Evolutionary conservation across 2,797 vertebrate genomes (phyloP).

Genomic region (Pseudocheirus occidentalis): DNA sequence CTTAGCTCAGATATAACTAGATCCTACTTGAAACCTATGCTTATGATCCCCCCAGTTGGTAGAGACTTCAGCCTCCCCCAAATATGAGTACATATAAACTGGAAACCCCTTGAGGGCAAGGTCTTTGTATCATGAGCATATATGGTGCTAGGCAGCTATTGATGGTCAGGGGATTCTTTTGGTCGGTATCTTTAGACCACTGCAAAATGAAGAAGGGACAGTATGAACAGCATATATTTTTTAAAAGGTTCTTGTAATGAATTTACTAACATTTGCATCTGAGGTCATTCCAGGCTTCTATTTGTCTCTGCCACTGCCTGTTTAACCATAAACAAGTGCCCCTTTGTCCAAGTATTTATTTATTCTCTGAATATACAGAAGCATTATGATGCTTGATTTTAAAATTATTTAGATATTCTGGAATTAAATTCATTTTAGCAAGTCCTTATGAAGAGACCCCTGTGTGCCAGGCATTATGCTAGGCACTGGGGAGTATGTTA

Average conservation of each 20-base stretch:
- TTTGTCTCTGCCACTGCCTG: background rate
- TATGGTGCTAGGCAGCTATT: background rate
- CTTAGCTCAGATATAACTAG: background rate
- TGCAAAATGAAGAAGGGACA: background rate
- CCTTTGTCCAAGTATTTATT: background rate
- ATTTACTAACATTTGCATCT: background rate
- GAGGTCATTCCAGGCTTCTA: background rate
- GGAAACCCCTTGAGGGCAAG: background rate
- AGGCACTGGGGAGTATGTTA: background rate
- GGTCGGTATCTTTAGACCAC: background rate
- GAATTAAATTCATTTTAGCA: background rate
- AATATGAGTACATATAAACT: background rate
- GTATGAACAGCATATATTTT: background rate
- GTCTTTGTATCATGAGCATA: background rate
- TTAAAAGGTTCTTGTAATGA: background rate
- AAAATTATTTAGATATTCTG: slow-evolving; percentile 15
- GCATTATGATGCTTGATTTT: background rate
- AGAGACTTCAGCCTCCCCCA: no score
- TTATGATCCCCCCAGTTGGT: background rate
- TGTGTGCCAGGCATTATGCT: background rate
- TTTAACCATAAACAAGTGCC: background rate
- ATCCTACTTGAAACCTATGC: background rate
- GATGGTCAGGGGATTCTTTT: background rate
- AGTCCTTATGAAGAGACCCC: background rate
- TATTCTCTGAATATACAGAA: background rate